Conservation (phyloP, 2,888 invertebrate genomes). For the Caenorhabditis sp. region DNA sequence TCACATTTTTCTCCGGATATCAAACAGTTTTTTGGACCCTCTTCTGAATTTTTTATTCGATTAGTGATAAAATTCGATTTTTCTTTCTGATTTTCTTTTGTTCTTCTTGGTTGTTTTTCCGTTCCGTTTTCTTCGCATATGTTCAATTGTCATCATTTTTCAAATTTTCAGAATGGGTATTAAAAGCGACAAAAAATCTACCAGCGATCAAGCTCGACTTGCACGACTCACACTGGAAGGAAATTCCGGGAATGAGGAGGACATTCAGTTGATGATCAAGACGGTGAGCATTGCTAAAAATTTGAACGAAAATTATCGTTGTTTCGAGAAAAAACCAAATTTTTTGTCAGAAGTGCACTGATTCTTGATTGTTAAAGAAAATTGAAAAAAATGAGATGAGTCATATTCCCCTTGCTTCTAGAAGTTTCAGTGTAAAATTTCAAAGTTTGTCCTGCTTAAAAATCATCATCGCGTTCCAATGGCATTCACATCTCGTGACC, state of each 20-base stretch:
- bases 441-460: too few species aligned
- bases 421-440: too few species aligned
- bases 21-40: not conserved
- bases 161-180: conserved; percentile 70
- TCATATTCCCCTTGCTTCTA: too few species aligned
- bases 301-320: not conserved
- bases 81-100: not conserved
- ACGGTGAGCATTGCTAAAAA: conserved; percentile 65
- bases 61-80: too few species aligned
- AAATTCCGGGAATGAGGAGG: conserved; percentile 67
- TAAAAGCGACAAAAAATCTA: conserved; percentile 71
- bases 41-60: not conserved
- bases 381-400: too few species aligned
- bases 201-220: conserved; percentile 72
- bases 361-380: too few species aligned
- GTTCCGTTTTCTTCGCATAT: not conserved
- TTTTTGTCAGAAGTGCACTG: too few species aligned
- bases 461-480: not conserved
- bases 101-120: conserved; percentile 2
- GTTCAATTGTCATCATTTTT: conserved; percentile 6
- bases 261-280: conserved; percentile 73
- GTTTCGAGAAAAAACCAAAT: too few species aligned
- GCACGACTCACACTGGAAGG: conserved; percentile 71
- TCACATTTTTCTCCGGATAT: too few species aligned
- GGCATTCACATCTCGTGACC: not conserved